Conservation (phyloP, 2,113 vertebrate species). For the Eudyptes chrysolophus region DNA sequence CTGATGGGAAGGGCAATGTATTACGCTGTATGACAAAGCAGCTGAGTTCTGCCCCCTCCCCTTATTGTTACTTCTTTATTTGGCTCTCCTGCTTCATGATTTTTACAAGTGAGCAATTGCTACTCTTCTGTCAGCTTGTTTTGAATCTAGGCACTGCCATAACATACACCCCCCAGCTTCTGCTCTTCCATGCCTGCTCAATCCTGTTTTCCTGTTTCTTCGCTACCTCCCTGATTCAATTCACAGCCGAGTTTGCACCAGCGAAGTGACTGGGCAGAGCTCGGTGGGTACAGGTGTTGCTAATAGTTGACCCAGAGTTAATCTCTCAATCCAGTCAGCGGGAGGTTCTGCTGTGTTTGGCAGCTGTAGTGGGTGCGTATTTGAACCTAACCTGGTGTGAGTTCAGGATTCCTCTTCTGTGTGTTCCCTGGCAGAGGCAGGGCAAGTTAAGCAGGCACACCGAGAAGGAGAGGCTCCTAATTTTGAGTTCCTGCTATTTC, state of each 20-base stretch:
- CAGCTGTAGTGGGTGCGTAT: rapidly evolving
- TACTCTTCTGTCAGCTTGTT: not conserved
- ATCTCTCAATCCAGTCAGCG: not conserved
- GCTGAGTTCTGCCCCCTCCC: not conserved
- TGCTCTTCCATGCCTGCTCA: not conserved
- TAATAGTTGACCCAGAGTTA: not conserved
- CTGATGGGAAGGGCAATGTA: not conserved
- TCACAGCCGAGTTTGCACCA: not conserved
- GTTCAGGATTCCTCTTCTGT: not conserved
- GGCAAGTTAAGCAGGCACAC: not conserved
- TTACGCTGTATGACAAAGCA: not conserved
- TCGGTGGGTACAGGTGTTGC: not conserved
- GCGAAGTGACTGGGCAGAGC: not conserved
- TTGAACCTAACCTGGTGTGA: not conserved
- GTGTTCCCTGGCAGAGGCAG: not conserved
- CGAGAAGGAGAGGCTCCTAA: not conserved
- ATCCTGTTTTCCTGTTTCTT: rapidly evolving
- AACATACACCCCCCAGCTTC: not conserved
- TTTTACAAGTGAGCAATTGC: not conserved
- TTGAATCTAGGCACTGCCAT: not conserved
- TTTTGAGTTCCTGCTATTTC: not conserved
- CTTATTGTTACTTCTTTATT: not conserved
- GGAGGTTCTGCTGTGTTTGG: not conserved
- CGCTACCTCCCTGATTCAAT: not conserved
- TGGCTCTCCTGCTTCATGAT: not conserved